Evolutionary conservation across 2,888 invertebrate species (phyloP), one percentile per base, ranked within the genome.

Genomic region (Aspidiotus destructor): DNA sequence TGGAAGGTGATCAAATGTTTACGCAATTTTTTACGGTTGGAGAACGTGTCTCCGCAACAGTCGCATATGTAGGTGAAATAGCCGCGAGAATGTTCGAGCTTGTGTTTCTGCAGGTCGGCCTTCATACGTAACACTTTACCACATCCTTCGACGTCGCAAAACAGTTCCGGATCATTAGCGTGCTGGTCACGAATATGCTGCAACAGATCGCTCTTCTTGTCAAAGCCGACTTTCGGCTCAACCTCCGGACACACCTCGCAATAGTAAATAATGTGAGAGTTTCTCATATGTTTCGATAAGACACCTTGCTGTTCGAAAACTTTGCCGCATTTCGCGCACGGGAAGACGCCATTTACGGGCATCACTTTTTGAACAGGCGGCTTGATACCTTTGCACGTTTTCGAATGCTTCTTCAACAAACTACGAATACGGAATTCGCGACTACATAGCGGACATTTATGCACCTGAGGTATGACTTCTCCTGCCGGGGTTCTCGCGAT

Each of bases 1-100:
- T 83, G 83, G 64, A 82, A 74, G 42, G 81, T 81, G 57, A 82
- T 73, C 7, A 83, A 79, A 73, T 83, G 83, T 81, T 83, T 83
- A 72, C 83, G 82, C 2, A 83, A 74, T 73, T 82, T 83, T 41
- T 83, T 77, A 72, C 82, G 82, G 70, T 81, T 82, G 10, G 81
- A 80, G 3, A 83, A 77, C 0, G 80, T 77, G 72, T 83, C 83
- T 1, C 80, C 83, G 72, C 83, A 83, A 73, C 82, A 83, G 71
- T 82, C 82, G 71, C 83, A 83, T 16, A 71, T 68, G 52, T 72
- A 71, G 13, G 71, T 70, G 67, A 70, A 71, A 5, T 70, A 70
- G 53, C 70, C 63, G 53, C 71, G 70, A 15, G 64, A 44, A 72
- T 83, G 83, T 72, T 83, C 81, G n/a, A 78, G 77, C 55, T 77